Percentiles rank a stretch among this genome's conserved stretches.
These are phyloP conservation scores for Notarius lentiginosus DNA, from an alignment of 2,113 vertebrate species.

Conservation along the genomic window DNA sequence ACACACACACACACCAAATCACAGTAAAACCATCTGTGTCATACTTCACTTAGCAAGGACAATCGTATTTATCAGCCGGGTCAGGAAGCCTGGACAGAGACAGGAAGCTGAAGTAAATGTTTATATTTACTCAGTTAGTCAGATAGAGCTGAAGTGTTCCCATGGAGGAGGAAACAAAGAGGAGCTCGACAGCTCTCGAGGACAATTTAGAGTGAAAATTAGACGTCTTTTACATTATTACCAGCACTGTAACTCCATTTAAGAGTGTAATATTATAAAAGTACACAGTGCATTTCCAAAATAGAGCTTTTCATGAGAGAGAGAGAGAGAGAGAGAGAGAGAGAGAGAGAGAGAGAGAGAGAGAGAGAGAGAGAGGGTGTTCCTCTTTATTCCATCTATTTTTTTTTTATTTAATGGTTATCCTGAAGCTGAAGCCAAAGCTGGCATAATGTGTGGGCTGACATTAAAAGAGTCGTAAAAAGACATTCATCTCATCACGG, in stretches of 20 bases:
- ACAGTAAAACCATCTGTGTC: constrained; percentile 39
- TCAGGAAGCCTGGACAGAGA: constrained; percentile 43
- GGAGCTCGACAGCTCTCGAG: neutral
- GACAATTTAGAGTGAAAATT: neutral
- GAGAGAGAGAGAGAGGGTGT: neutral
- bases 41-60: constrained; percentile 53
- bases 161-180: constrained; percentile 29
- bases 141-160: constrained; percentile 52
- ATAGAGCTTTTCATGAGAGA: neutral
- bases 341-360: neutral
- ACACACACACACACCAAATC: neutral
- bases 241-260: neutral
- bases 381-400: constrained; percentile 26
- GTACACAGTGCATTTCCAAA: neutral
- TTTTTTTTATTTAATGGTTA: constrained; percentile 9
- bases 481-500: constrained; percentile 25
- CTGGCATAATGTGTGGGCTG: constrained; percentile 39
- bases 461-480: constrained; percentile 44
- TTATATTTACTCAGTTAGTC: constrained; percentile 52
- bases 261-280: neutral
- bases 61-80: constrained; percentile 45
- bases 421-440: constrained; percentile 15
- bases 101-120: constrained; percentile 55
- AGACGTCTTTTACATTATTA: neutral
- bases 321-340: neutral